phyloP scores from a whole-genome alignment of 2,888 invertebrate species.

The Chymomyza procnemis region DNA sequence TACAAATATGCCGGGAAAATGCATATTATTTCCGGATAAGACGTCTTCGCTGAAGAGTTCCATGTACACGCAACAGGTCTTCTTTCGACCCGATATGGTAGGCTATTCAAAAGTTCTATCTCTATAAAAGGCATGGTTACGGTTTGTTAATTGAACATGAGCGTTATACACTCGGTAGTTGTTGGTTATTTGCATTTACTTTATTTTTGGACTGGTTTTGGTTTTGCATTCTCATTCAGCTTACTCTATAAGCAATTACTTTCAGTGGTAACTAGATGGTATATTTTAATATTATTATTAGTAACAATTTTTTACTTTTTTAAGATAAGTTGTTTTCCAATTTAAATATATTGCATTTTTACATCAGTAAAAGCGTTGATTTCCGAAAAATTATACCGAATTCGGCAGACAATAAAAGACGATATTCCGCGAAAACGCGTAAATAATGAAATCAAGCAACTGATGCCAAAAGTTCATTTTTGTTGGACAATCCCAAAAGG shows the following conservation, averaged over 20 bases:
- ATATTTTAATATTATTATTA: not conserved
- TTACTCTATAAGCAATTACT: not conserved
- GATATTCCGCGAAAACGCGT: too few species aligned
- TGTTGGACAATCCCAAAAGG: too few species aligned
- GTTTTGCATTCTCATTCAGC: slow-evolving; percentile 2
- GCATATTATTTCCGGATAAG: slow-evolving; percentile 70
- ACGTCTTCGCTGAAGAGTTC: slow-evolving; percentile 72
- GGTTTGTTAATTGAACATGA: slow-evolving; percentile 17
- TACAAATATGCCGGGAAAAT: slow-evolving; percentile 59
- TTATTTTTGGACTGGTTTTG: slow-evolving; percentile 6
- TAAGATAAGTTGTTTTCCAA: too few species aligned
- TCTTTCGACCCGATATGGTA: slow-evolving; percentile 75
- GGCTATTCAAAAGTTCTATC: slow-evolving; percentile 45
- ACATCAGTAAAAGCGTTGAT: too few species aligned
- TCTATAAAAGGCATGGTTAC: slow-evolving; percentile 56
- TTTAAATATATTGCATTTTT: too few species aligned
- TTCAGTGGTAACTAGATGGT: not conserved
- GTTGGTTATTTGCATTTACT: slow-evolving; percentile 4
- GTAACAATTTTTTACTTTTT: not conserved
- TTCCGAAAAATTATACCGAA: too few species aligned
- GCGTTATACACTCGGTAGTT: slow-evolving; percentile 17
- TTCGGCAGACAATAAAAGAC: too few species aligned
- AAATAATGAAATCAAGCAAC: too few species aligned
- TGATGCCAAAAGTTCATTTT: too few species aligned
- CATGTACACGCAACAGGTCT: slow-evolving; percentile 71